Base-by-base conservation (phyloP, 2,113 vertebrate species). In the Nicator chloris region DNA sequence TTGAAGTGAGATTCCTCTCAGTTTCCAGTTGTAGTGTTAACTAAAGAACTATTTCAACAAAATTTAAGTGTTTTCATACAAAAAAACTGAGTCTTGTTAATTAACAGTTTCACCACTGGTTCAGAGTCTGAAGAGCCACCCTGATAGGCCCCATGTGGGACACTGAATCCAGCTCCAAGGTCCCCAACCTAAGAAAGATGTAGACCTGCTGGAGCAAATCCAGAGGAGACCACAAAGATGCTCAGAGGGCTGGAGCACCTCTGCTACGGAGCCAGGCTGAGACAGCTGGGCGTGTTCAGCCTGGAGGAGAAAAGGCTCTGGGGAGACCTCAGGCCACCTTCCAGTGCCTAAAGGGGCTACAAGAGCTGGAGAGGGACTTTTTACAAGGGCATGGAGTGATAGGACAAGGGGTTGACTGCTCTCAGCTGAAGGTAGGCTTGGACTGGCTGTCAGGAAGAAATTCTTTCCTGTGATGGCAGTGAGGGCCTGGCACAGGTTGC, bases 31-130 rank as follows among this genome's bases (percentile, higher is more conserved):
- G n/a, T n/a, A n/a, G n/a, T n/a, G n/a, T n/a, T n/a, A n/a, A n/a
- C n/a, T n/a, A n/a, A n/a, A n/a, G 16, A 69, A 47, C 2, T 69
- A 30, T 23, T 79, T 64, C 20, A 75, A 66, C 24, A 68, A 59
- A 57, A 60, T 19, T 31, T 10, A 53, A 53, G 4, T 23, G 2
- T 54, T 68, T 69, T 40, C 17, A 45, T 28, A 30, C 6, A 56
- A 51, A 80, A 23, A 3, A 4, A 4, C 5, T 0, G 3, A 35
- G 30, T 19, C 10, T n/a, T 5, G 1, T 56, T 80, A 64, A 56
- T 37, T 22, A 71, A 33, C 15, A 30, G 13, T 33, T 82, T 79
- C 40, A 44, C 20, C 21, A 42, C 1, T 44, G 33, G 37, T 8
- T 50, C 37, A 44, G 2, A 44, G 16, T 14, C 22, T 15, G 33